Evolutionary conservation across 2,888 invertebrate genomes (phyloP).

Genomic region (Lasioglossum leucozonium): DNA sequence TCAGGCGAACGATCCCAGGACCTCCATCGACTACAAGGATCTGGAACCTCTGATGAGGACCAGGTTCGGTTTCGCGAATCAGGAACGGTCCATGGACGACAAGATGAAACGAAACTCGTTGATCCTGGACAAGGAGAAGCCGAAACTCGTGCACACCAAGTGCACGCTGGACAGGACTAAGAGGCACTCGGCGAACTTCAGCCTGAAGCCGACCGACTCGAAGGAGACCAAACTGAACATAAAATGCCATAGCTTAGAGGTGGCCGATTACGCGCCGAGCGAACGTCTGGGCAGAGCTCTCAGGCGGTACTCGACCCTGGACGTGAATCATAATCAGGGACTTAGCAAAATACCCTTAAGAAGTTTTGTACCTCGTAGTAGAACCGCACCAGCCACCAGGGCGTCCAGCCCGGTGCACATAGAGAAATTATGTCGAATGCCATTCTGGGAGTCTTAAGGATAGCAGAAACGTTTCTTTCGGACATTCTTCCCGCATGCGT

Average conservation of each 20-base stretch:
- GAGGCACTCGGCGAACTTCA: conserved; percentile 79
- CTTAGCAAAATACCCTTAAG: conserved; percentile 81
- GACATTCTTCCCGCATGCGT: conserved; percentile 18
- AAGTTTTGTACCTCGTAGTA: conserved; percentile 79
- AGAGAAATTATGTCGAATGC: conserved; percentile 78
- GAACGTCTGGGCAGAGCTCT: conserved; percentile 68
- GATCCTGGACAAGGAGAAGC: conserved; percentile 74
- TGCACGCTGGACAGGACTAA: conserved; percentile 76
- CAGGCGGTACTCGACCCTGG: conserved; percentile 75
- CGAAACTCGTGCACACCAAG: conserved; percentile 70
- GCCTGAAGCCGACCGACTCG: conserved; percentile 70
- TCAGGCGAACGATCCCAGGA: conserved; percentile 63
- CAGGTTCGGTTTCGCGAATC: conserved; percentile 63
- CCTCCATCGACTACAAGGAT: conserved; percentile 79
- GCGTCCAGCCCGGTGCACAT: conserved; percentile 82
- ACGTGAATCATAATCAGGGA: conserved; percentile 83
- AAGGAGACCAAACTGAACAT: conserved; percentile 77
- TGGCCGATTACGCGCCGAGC: conserved; percentile 72
- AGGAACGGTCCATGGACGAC: conserved; percentile 65
- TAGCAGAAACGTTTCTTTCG: conserved; percentile 25
- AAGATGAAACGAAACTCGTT: conserved; percentile 73
- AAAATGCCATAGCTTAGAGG: conserved; percentile 81
- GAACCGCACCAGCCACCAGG: conserved; percentile 82
- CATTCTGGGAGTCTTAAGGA: conserved; percentile 65
- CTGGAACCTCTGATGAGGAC: conserved; percentile 65